These are phyloP conservation scores for Apis cerana DNA, from an alignment of 1,140 invertebrate genomes.

Conservation along the genomic window DNA sequence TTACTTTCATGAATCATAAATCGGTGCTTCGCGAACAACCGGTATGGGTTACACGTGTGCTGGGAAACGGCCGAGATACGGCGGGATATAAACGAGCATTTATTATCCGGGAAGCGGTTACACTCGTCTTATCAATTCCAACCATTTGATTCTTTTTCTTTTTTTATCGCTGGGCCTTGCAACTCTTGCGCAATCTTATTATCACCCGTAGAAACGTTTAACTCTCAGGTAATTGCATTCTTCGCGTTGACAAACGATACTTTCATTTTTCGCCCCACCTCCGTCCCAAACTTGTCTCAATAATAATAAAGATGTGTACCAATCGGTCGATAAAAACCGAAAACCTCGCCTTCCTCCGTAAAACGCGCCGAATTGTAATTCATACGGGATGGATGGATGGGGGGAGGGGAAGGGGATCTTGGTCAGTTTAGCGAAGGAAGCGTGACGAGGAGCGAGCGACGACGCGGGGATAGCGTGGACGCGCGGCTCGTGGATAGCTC, in stretches of 20 bases:
- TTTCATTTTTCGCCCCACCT: too few species aligned
- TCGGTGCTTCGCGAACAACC: conserved; percentile 5
- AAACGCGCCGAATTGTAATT: too few species aligned
- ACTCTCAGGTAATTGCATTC: too few species aligned
- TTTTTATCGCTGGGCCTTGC: conserved; percentile 29
- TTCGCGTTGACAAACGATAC: too few species aligned
- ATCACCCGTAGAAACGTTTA: neutral
- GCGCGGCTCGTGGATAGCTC: conserved; percentile 27
- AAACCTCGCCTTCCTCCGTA: neutral
- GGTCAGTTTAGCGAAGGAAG: neutral
- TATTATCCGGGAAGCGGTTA: conserved; percentile 47
- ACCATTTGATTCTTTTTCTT: conserved; percentile 23
- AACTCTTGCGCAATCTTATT: conserved; percentile 19
- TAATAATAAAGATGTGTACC: too few species aligned
- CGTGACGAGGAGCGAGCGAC: conserved; percentile 10
- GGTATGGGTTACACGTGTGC: neutral
- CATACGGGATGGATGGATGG: too few species aligned
- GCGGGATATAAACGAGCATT: conserved; percentile 31
- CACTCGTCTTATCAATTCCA: conserved; percentile 36
- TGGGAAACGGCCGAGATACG: conserved; percentile 27
- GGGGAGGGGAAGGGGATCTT: too few species aligned
- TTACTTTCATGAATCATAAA: conserved; percentile 42
- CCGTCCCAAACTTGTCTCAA: too few species aligned
- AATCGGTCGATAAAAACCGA: too few species aligned
- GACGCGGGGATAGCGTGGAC: conserved; percentile 9